Percentiles rank a stretch among this genome's conserved stretches.
Conservation (phyloP, 2,888 invertebrate genomes). For the Chloromyia formosa region DNA sequence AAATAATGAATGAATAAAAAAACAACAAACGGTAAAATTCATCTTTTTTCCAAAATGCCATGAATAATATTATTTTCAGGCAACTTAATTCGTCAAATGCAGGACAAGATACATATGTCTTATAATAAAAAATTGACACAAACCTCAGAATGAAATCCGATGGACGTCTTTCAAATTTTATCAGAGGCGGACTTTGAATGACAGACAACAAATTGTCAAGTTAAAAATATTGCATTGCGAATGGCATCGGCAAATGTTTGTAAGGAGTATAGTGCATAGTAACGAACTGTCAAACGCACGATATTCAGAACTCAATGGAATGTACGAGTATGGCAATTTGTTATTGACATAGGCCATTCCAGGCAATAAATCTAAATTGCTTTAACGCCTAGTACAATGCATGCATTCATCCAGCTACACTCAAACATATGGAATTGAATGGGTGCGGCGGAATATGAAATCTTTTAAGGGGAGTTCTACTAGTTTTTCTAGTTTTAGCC, state of each 20-base stretch:
- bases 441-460: background rate
- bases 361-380: conserved; percentile 22
- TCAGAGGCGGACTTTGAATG: background rate
- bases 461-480: background rate
- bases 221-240: background rate
- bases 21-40: too few relatives aligned
- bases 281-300: background rate
- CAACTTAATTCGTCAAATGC: too few relatives aligned
- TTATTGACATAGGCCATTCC: background rate
- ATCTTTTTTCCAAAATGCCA: too few relatives aligned
- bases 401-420: background rate
- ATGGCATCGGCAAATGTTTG: background rate
- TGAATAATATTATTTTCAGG: too few relatives aligned
- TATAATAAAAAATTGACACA: too few relatives aligned
- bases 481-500: background rate
- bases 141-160: background rate
- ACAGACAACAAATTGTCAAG: conserved; percentile 9
- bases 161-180: background rate
- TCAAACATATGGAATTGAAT: background rate
- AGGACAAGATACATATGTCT: background rate
- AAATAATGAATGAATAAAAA: too few relatives aligned
- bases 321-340: background rate
- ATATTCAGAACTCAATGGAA: background rate
- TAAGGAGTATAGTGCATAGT: background rate
- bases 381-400: background rate